phyloP scores from a whole-genome alignment of 2,888 invertebrate genomes.

The Trichacis sp. region DNA sequence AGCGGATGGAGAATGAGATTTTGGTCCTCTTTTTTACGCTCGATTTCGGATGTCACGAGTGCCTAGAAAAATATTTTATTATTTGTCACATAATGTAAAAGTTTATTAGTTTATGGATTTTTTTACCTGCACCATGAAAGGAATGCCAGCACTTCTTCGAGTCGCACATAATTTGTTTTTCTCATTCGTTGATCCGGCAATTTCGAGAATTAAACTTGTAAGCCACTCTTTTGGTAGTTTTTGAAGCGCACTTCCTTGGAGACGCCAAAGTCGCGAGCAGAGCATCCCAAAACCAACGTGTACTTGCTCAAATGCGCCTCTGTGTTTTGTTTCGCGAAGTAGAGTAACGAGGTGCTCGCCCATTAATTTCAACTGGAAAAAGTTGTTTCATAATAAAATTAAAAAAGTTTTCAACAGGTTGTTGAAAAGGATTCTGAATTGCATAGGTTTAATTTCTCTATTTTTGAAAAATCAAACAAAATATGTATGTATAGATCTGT shows the following conservation, averaged over 20 bases:
- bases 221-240: slow-evolving; percentile 78
- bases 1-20: slow-evolving; percentile 56
- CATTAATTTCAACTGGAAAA: slow-evolving; percentile 71
- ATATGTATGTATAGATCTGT: too few relatives aligned
- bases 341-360: slow-evolving; percentile 78
- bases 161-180: slow-evolving; percentile 78
- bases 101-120: too few relatives aligned
- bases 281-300: slow-evolving; percentile 88
- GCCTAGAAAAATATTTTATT: slow-evolving; percentile 78
- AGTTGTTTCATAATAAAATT: slow-evolving; percentile 7
- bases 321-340: slow-evolving; percentile 85
- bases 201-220: slow-evolving; percentile 72
- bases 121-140: slow-evolving; percentile 87
- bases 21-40: slow-evolving; percentile 72
- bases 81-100: too few relatives aligned
- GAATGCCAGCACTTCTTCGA: slow-evolving; percentile 92
- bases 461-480: too few relatives aligned
- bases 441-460: too few relatives aligned
- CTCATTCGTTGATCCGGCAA: slow-evolving; percentile 69
- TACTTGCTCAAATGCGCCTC: slow-evolving; percentile 98
- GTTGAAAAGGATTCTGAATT: too few relatives aligned
- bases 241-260: slow-evolving; percentile 68
- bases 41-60: slow-evolving; percentile 80
- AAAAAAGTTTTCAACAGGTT: neutral
- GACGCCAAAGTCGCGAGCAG: slow-evolving; percentile 78